Conservation (phyloP, 1,140 invertebrate genomes). For the Agrilus planipennis region DNA sequence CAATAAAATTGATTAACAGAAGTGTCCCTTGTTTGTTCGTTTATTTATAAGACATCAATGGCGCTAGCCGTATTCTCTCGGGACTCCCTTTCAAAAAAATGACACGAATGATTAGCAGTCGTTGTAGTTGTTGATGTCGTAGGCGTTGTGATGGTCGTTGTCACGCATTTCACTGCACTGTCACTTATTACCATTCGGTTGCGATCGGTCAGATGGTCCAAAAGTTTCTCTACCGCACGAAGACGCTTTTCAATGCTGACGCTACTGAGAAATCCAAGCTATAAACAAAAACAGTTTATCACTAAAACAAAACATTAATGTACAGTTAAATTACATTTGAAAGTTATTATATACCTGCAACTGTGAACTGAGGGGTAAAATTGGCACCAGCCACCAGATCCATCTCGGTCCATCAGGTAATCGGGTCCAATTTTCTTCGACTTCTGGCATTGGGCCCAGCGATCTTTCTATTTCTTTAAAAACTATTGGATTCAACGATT, state of each 20-base stretch:
- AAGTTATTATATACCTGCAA: conserved; percentile 44
- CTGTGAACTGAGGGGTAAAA: conserved; percentile 67
- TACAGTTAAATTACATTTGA: not conserved
- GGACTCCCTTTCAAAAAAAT: too few species aligned
- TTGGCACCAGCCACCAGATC: conserved; percentile 86
- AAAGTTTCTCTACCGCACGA: conserved; percentile 62
- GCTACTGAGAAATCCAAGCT: conserved; percentile 67
- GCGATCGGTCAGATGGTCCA: conserved; percentile 44
- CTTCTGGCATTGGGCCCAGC: conserved; percentile 64
- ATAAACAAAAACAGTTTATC: conserved; percentile 29
- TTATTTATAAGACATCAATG: too few species aligned
- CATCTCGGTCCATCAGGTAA: conserved; percentile 71
- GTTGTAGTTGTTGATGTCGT: too few species aligned
- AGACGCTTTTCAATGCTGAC: conserved; percentile 64
- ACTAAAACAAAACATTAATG: not conserved
- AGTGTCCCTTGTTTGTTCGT: too few species aligned
- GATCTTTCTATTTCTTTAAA: conserved; percentile 64
- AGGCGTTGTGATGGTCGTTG: too few species aligned
- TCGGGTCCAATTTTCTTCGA: conserved; percentile 55
- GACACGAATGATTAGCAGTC: too few species aligned
- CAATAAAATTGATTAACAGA: too few species aligned
- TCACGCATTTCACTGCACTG: too few species aligned
- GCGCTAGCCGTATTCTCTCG: too few species aligned
- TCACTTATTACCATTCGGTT: conserved; percentile 23
- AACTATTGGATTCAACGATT: conserved; percentile 48